Evolutionary conservation across 2,113 vertebrate genomes (phyloP).

Genomic region (Urocolius indicus): DNA sequence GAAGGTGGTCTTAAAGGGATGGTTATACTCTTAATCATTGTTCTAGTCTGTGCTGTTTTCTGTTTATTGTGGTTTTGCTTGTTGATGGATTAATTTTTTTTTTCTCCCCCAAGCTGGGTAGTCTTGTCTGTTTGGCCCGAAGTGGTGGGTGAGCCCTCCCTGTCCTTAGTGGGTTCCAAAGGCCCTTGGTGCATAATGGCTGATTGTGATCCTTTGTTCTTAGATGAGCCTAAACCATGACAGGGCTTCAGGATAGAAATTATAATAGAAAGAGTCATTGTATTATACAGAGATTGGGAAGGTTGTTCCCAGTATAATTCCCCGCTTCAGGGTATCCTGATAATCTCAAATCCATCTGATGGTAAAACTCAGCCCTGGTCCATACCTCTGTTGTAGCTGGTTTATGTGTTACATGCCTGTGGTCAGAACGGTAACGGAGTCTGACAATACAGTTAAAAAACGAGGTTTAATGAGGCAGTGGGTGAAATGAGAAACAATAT

Average conservation of each 20-base stretch:
- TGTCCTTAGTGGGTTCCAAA: too few relatives aligned
- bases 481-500: background rate
- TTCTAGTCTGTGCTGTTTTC: too few relatives aligned
- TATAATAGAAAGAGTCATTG: background rate
- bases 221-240: background rate
- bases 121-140: too few relatives aligned
- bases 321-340: background rate
- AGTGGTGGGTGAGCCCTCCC: too few relatives aligned
- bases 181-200: too few relatives aligned
- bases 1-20: too few relatives aligned
- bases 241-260: background rate
- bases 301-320: background rate
- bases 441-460: accelerated
- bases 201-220: too few relatives aligned
- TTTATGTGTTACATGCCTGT: background rate
- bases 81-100: too few relatives aligned
- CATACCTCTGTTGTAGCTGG: background rate
- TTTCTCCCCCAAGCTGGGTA: too few relatives aligned
- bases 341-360: background rate
- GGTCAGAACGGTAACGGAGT: background rate
- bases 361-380: background rate
- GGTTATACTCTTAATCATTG: too few relatives aligned
- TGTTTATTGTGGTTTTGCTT: too few relatives aligned
- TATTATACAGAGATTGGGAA: background rate
- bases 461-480: background rate